Evolutionary conservation across 2,797 vertebrate genomes (phyloP).

Genomic region (Clarias fuscus): DNA sequence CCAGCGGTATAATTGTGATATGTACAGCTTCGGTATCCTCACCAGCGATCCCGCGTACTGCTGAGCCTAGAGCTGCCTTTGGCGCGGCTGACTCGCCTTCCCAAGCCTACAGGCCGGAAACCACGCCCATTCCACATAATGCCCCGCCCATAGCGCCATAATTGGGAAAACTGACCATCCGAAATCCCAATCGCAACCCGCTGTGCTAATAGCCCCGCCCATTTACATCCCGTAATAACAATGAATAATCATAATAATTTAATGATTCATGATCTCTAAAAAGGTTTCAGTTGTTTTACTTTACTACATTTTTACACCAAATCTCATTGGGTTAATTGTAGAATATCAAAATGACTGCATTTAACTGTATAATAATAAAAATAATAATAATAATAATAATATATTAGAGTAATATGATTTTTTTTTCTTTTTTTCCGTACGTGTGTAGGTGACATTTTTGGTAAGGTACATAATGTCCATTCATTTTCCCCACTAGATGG

Average conservation of each 20-base stretch:
- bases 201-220: background rate
- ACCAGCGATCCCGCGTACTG: constrained; percentile 47
- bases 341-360: background rate
- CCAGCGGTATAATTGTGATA: constrained; percentile 24
- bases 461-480: background rate
- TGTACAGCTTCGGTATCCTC: constrained; percentile 9
- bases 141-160: constrained; percentile 60
- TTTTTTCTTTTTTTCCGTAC: background rate
- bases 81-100: constrained; percentile 47
- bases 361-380: background rate
- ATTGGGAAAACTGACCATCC: constrained; percentile 37
- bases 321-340: background rate
- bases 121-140: constrained; percentile 52
- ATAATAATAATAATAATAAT: no score
- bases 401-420: no score
- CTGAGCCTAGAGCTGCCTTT: constrained; percentile 54
- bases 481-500: constrained; percentile 71
- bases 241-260: background rate
- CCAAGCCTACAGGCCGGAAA: constrained; percentile 50
- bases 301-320: background rate
- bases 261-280: background rate
- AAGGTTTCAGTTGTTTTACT: background rate
- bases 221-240: background rate
- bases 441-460: background rate
- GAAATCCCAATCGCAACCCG: constrained; percentile 57